Percentiles rank a stretch among this genome's conserved stretches.
phyloP scores from a whole-genome alignment of 2,797 vertebrate genomes.

The Pantherophis alleghaniensis region DNA sequence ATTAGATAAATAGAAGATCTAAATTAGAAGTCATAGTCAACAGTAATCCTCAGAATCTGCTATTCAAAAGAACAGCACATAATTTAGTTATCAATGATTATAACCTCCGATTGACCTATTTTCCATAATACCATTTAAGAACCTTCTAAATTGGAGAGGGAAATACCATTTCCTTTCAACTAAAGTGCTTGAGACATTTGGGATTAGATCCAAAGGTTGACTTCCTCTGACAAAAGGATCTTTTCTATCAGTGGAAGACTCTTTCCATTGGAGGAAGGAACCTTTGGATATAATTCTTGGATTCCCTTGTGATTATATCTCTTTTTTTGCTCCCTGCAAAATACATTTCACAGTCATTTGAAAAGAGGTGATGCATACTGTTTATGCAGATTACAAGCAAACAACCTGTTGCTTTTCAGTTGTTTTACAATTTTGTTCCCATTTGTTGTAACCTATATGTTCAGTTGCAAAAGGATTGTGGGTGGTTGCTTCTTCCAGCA shows the following conservation, averaged over 20 bases:
- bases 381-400: not conserved
- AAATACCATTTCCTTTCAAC: not conserved
- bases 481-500: not conserved
- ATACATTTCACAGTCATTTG: not conserved
- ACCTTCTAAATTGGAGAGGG: not conserved
- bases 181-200: not conserved
- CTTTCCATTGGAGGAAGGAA: not conserved
- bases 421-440: not conserved
- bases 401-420: not conserved
- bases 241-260: conserved; percentile 5
- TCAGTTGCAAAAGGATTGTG: not conserved
- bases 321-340: not conserved
- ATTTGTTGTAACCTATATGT: not conserved
- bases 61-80: not conserved
- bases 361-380: not conserved
- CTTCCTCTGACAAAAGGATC: not conserved
- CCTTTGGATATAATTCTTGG: not conserved
- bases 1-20: not conserved
- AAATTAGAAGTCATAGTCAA: not conserved
- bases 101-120: not conserved
- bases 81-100: not conserved
- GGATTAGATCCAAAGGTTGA: not conserved
- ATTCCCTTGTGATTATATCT: not conserved
- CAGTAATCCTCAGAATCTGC: not conserved
- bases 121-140: not conserved